These are phyloP conservation scores for Agrotis segetum DNA, from an alignment of 2,888 invertebrate genomes.

Conservation along the genomic window DNA sequence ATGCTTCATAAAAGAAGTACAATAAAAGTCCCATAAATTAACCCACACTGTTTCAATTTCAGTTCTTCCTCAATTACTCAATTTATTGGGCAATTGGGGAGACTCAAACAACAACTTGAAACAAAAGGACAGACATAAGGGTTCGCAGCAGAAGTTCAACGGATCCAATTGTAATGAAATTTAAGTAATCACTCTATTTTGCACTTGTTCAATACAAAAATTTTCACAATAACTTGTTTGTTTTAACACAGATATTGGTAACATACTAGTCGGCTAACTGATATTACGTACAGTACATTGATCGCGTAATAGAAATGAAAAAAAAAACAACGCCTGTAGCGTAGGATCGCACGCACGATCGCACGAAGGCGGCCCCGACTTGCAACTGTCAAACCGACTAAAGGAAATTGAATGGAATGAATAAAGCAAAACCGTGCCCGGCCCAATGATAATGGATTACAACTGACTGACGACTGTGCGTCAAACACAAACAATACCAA, in stretches of 20 bases:
- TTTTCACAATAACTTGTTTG: slow-evolving; percentile 27
- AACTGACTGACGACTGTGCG: slow-evolving; percentile 13
- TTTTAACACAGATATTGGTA: slow-evolving; percentile 30
- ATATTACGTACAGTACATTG: slow-evolving; percentile 19
- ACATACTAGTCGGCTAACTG: slow-evolving; percentile 20
- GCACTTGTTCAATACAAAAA: slow-evolving; percentile 23
- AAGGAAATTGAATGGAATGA: slow-evolving; percentile 56
- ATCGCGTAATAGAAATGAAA: slow-evolving; percentile 46
- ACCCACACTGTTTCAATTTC: slow-evolving; percentile 24
- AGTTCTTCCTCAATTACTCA: slow-evolving; percentile 44
- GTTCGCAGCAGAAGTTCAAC: slow-evolving; percentile 24
- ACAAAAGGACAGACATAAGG: slow-evolving; percentile 36
- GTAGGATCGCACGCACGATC: slow-evolving; percentile 77
- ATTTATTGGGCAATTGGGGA: slow-evolving; percentile 33
- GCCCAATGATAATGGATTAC: slow-evolving; percentile 43
- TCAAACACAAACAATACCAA: slow-evolving; percentile 29
- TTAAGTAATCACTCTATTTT: slow-evolving; percentile 11
- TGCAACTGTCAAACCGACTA: slow-evolving; percentile 74
- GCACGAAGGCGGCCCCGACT: slow-evolving; percentile 69
- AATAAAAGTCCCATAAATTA: slow-evolving; percentile 41
- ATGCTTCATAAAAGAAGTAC: slow-evolving; percentile 16
- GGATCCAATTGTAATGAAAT: slow-evolving; percentile 7
- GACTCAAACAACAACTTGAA: slow-evolving; percentile 28
- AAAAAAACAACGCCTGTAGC: slow-evolving; percentile 49
- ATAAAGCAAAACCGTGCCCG: slow-evolving; percentile 44